Conservation (phyloP, 2,888 invertebrate species). For the Luperina testacea region DNA sequence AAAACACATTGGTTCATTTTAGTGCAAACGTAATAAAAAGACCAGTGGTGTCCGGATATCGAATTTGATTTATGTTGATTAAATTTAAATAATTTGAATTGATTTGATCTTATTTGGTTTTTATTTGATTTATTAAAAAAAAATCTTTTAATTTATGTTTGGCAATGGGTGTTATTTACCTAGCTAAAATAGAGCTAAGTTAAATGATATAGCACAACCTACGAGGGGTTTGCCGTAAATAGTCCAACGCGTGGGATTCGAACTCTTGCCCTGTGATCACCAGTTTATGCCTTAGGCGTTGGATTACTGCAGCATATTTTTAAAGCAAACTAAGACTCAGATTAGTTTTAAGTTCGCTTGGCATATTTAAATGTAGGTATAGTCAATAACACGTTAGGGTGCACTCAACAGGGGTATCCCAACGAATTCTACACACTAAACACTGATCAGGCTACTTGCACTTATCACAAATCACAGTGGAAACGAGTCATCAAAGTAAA, state of each 20-base stretch:
- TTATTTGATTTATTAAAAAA: no score
- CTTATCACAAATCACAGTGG: neutral
- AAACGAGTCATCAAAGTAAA: conserved; percentile 16
- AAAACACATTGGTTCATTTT: neutral
- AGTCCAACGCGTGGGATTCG: neutral
- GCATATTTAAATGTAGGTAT: neutral
- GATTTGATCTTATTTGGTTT: no score
- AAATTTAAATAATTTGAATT: no score
- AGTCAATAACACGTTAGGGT: neutral
- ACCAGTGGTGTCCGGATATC: neutral
- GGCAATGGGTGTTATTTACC: no score
- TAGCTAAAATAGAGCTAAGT: neutral
- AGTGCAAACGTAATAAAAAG: neutral
- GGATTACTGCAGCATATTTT: neutral
- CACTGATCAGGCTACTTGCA: neutral
- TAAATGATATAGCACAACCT: neutral
- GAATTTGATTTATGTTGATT: no score
- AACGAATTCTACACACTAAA: no score
- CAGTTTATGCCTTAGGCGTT: neutral
- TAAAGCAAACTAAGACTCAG: neutral
- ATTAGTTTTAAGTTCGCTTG: neutral
- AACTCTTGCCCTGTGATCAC: neutral
- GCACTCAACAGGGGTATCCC: no score
- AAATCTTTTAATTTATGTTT: no score
- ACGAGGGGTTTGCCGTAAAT: neutral